phyloP scores from a whole-genome alignment of 2,113 vertebrate species.

The Muscicapa adusta region DNA sequence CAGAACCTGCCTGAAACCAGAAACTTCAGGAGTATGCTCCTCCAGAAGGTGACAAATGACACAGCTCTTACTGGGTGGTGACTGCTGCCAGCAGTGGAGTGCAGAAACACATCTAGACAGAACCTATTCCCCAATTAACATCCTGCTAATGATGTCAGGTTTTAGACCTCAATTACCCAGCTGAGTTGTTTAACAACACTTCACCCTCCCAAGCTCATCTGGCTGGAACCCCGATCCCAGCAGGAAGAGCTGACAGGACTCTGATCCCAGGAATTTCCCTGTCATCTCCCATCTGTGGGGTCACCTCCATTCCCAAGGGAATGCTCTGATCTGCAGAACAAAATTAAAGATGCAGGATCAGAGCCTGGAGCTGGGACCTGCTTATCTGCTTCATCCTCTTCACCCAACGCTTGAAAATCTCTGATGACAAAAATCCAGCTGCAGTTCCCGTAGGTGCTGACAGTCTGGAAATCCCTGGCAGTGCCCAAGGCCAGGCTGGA shows the following conservation, averaged over 20 bases:
- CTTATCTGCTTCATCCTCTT: not conserved
- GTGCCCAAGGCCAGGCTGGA: not conserved
- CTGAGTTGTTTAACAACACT: not conserved
- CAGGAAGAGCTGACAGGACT: not conserved
- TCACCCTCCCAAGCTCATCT: not conserved
- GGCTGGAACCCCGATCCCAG: not conserved
- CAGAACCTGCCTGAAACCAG: not conserved
- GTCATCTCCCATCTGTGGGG: not conserved
- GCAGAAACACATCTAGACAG: not conserved
- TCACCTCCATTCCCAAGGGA: not conserved
- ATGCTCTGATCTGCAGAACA: not conserved
- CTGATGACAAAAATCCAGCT: not conserved
- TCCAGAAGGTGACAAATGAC: not conserved
- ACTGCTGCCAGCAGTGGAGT: not conserved
- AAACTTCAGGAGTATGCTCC: not conserved
- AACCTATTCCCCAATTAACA: not conserved
- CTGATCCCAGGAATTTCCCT: not conserved
- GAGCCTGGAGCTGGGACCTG: not conserved
- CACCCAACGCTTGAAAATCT: not conserved
- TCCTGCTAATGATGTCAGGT: not conserved
- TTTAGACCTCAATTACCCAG: not conserved
- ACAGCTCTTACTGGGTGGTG: not conserved
- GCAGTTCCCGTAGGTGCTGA: not conserved
- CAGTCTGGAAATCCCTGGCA: not conserved
- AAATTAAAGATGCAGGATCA: rapidly evolving